Evolutionary conservation across 2,113 vertebrate genomes (phyloP).

Genomic region (Nyctibius bracteatus): DNA sequence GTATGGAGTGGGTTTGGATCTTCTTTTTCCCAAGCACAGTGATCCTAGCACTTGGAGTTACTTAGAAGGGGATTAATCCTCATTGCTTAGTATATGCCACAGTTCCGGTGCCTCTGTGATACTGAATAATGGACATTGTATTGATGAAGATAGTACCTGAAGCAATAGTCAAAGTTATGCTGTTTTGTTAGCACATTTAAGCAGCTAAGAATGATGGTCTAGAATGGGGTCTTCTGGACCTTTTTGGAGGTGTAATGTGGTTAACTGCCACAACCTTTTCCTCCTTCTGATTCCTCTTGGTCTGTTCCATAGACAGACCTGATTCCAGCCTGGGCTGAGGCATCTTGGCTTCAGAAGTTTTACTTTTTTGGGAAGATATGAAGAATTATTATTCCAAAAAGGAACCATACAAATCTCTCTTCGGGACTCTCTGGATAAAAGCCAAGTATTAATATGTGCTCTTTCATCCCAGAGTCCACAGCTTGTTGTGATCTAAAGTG

Average conservation of each 20-base stretch:
- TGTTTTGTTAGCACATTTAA: neutral
- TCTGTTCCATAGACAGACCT: neutral
- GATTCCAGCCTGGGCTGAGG: neutral
- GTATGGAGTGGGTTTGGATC: neutral
- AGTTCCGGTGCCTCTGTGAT: neutral
- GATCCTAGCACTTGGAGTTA: neutral
- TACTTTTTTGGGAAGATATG: neutral
- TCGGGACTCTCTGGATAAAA: neutral
- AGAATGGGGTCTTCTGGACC: neutral
- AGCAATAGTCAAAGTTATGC: neutral
- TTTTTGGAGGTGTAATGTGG: neutral
- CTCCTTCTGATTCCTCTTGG: neutral
- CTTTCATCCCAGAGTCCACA: neutral
- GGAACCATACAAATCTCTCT: neutral
- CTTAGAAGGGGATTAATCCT: neutral
- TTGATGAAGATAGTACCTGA: neutral
- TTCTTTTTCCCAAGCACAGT: neutral
- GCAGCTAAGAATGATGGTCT: neutral
- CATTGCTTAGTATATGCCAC: neutral
- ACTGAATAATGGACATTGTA: neutral
- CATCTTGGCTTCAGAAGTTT: neutral
- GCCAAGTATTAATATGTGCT: neutral
- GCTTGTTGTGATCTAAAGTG: neutral
- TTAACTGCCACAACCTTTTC: neutral
- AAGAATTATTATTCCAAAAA: neutral